These are phyloP conservation scores for Mirounga angustirostris DNA, from an alignment of 2,113 vertebrate genomes.

Conservation along the genomic window DNA sequence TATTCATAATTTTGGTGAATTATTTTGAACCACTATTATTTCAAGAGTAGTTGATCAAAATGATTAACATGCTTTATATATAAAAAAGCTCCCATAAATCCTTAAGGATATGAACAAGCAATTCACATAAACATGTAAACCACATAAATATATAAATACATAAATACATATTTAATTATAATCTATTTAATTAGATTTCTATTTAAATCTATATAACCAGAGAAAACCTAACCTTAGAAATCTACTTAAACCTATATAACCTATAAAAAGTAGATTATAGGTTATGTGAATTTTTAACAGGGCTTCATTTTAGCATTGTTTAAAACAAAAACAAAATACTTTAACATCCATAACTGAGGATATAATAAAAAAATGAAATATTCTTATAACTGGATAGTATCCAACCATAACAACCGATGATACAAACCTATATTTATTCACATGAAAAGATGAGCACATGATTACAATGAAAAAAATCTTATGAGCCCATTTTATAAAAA, in stretches of 20 bases:
- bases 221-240: not conserved
- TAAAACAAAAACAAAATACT: constrained; percentile 16
- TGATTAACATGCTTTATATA: not conserved
- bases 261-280: not conserved
- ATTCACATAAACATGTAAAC: not conserved
- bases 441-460: not conserved
- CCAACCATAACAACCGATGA: not conserved
- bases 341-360: not conserved
- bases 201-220: not conserved
- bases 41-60: constrained; percentile 7
- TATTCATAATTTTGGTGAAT: not conserved
- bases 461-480: not conserved
- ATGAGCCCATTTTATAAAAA: not conserved
- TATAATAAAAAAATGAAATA: not conserved
- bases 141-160: not conserved
- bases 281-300: not conserved
- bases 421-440: not conserved
- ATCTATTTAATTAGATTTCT: not conserved
- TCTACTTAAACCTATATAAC: not conserved
- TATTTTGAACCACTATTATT: not conserved
- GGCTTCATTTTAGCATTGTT: not conserved
- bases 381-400: not conserved
- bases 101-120: not conserved
- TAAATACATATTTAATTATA: not conserved
- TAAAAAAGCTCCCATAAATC: not conserved